These are phyloP conservation scores for Phaethon lepturus DNA, from an alignment of 2,113 vertebrate genomes.

Conservation along the genomic window DNA sequence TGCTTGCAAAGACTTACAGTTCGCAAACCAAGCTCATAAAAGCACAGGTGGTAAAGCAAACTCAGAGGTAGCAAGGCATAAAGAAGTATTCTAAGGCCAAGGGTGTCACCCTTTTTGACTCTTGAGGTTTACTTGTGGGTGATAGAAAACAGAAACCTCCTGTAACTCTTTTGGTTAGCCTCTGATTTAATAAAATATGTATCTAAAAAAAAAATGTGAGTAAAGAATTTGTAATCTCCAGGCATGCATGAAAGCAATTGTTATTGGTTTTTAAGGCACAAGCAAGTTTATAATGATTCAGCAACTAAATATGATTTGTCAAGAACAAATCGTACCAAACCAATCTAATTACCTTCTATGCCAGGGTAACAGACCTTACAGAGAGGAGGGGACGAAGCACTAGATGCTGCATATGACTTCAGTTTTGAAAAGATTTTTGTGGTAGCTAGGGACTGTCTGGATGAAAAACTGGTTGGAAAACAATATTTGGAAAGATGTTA, in stretches of 20 bases:
- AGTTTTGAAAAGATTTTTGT: not conserved
- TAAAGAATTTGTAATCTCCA: not conserved
- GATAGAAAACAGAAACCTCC: not conserved
- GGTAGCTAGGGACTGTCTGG: not conserved
- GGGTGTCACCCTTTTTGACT: not conserved
- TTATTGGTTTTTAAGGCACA: not conserved
- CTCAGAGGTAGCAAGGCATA: not conserved
- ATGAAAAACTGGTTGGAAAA: not conserved
- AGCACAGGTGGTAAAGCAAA: not conserved
- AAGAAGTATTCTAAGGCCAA: not conserved
- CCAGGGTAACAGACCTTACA: not conserved
- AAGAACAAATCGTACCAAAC: conserved; percentile 3
- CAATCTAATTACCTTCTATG: not conserved
- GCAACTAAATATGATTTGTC: not conserved
- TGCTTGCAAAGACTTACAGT: not conserved
- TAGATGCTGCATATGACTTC: not conserved
- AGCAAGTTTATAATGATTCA: conserved; percentile 14
- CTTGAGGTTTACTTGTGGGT: not conserved
- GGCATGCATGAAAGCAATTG: not conserved
- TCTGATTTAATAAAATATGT: not conserved
- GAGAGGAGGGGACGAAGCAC: not conserved
- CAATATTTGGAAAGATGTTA: not conserved
- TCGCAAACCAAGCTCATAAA: not conserved
- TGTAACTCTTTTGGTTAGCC: not conserved
- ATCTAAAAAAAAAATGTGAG: not conserved